phyloP scores from a whole-genome alignment of 2,888 invertebrate species.

The Graphium colonna region DNA sequence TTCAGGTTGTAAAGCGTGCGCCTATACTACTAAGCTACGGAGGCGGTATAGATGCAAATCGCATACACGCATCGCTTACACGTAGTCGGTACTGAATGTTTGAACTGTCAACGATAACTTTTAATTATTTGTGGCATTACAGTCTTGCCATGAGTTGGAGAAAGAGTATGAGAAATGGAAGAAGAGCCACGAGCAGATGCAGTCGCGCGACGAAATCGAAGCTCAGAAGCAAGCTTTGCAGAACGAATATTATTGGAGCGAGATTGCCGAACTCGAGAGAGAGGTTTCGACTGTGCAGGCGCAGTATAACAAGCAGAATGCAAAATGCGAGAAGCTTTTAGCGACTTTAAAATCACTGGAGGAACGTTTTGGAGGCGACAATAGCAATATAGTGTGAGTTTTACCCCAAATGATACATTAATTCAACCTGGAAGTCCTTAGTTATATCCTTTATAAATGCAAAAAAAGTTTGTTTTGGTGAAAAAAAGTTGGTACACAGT shows the following conservation, averaged over 20 bases:
- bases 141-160: slow-evolving; percentile 61
- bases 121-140: slow-evolving; percentile 16
- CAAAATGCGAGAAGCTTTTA: slow-evolving; percentile 54
- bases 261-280: slow-evolving; percentile 60
- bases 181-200: slow-evolving; percentile 74
- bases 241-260: slow-evolving; percentile 79
- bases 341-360: slow-evolving; percentile 56
- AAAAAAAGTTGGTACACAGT: too few species aligned
- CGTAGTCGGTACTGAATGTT: too few species aligned
- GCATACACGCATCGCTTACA: too few species aligned
- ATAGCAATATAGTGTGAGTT: slow-evolving; percentile 66
- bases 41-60: too few species aligned
- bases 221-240: slow-evolving; percentile 67
- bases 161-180: slow-evolving; percentile 76
- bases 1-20: too few species aligned
- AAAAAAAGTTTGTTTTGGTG: too few species aligned
- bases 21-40: too few species aligned
- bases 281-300: slow-evolving; percentile 58
- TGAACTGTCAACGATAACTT: too few species aligned
- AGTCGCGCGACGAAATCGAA: slow-evolving; percentile 75
- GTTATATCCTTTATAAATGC: too few species aligned
- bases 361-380: slow-evolving; percentile 52
- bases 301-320: slow-evolving; percentile 63
- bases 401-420: too few species aligned
- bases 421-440: too few species aligned